phyloP scores from a whole-genome alignment of 2,888 invertebrate species.

The Drosophila formosana region DNA sequence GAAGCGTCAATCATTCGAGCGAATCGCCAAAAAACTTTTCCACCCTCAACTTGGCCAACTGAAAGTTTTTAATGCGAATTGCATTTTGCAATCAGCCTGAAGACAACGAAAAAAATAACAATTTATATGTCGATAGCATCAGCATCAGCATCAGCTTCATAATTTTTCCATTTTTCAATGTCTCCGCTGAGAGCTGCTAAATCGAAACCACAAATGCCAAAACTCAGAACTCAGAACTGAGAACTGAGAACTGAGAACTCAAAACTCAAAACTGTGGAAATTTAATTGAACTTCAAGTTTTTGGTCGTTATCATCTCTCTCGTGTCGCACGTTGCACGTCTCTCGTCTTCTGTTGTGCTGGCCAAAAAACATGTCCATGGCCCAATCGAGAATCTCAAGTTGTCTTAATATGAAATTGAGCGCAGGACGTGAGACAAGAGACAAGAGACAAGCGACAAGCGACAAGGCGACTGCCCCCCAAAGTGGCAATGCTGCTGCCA shows the following conservation, averaged over 20 bases:
- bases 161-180: conserved; percentile 64
- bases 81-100: conserved; percentile 69
- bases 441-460: too few relatives aligned
- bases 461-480: neutral
- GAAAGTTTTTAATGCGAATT: conserved; percentile 68
- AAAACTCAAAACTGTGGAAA: conserved; percentile 43
- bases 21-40: conserved; percentile 29
- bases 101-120: conserved; percentile 30
- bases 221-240: conserved; percentile 22
- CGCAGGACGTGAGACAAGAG: conserved; percentile 36
- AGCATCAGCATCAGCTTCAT: conserved; percentile 38
- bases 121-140: conserved; percentile 36
- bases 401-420: conserved; percentile 60
- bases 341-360: neutral
- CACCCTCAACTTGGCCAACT: conserved; percentile 45
- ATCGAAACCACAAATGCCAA: conserved; percentile 37
- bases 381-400: conserved; percentile 54
- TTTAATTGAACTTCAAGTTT: conserved; percentile 77
- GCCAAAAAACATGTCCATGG: conserved; percentile 40
- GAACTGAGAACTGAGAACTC: conserved; percentile 2
- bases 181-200: conserved; percentile 28
- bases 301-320: conserved; percentile 23
- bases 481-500: neutral
- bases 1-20: conserved; percentile 51
- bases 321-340: too few relatives aligned